Evolutionary conservation across 2,888 invertebrate genomes (phyloP).

Genomic region (Tanypteryx hageni): DNA sequence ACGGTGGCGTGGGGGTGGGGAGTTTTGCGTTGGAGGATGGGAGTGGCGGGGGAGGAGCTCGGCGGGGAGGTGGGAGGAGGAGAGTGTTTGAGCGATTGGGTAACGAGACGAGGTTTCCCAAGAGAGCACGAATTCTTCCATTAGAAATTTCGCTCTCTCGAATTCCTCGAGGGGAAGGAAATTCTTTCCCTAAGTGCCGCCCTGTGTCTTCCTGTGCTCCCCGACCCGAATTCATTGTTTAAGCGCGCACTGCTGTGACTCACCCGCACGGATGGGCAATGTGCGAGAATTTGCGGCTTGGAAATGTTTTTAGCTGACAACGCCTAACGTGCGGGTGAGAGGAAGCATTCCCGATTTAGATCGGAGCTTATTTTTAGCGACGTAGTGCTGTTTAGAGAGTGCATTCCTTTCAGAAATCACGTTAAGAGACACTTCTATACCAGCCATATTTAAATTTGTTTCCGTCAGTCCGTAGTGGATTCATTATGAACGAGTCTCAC

Average conservation of each 20-base stretch:
- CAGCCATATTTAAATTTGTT: too few relatives aligned
- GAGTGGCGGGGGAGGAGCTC: not conserved
- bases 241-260: conserved; percentile 11
- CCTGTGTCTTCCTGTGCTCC: not conserved
- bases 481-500: too few relatives aligned
- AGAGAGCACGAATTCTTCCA: conserved; percentile 24
- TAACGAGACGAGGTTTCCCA: conserved; percentile 28
- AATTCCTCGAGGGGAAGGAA: not conserved
- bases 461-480: too few relatives aligned
- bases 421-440: too few relatives aligned
- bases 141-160: conserved; percentile 32
- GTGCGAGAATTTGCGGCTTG: not conserved
- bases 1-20: not conserved
- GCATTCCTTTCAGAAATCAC: not conserved
- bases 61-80: not conserved
- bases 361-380: not conserved
- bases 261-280: not conserved
- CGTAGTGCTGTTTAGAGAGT: not conserved
- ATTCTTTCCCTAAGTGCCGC: conserved; percentile 19
- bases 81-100: not conserved
- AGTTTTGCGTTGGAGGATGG: too few relatives aligned
- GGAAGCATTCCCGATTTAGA: not conserved
- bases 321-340: not conserved
- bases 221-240: not conserved
- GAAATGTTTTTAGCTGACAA: conserved; percentile 5